Conservation (phyloP, 2,113 vertebrate genomes). For the Nibea coibor region DNA sequence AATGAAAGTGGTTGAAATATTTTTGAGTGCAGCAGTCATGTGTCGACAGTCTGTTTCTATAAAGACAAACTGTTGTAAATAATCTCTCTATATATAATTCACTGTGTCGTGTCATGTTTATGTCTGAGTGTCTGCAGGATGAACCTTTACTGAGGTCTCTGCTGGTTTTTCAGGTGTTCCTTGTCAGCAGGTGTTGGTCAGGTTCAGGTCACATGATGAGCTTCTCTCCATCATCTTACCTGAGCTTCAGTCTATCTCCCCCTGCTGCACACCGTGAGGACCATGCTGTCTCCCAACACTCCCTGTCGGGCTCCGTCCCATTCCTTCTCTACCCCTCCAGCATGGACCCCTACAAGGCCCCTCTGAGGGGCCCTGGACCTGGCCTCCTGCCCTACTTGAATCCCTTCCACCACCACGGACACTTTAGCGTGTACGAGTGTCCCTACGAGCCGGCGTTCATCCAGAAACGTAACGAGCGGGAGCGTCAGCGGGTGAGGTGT, state of each 20-base stretch:
- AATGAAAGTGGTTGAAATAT: no score
- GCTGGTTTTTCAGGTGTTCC: no score
- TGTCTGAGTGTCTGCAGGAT: background rate
- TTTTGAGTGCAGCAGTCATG: no score
- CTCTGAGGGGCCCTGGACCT: constrained; percentile 60
- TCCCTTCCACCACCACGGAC: constrained; percentile 82
- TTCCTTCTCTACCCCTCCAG: constrained; percentile 79
- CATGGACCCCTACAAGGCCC: constrained; percentile 76
- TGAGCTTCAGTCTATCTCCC: constrained; percentile 70
- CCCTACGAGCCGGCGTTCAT: constrained; percentile 88
- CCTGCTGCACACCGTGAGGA: constrained; percentile 70
- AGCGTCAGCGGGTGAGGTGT: constrained; percentile 88
- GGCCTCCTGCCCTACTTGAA: constrained; percentile 81
- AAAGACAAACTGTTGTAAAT: no score
- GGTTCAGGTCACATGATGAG: constrained; percentile 55
- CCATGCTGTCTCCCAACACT: constrained; percentile 25
- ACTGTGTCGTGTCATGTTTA: no score
- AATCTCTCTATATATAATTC: no score
- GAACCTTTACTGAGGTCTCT: background rate
- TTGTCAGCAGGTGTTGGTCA: background rate
- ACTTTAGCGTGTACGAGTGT: constrained; percentile 84
- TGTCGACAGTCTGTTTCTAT: no score
- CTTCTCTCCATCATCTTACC: constrained; percentile 70
- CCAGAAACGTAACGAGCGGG: constrained; percentile 89
- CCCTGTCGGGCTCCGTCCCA: constrained; percentile 71